Conservation (phyloP, 2,113 vertebrate genomes). For the Cryptomyrus ogoouensis region DNA sequence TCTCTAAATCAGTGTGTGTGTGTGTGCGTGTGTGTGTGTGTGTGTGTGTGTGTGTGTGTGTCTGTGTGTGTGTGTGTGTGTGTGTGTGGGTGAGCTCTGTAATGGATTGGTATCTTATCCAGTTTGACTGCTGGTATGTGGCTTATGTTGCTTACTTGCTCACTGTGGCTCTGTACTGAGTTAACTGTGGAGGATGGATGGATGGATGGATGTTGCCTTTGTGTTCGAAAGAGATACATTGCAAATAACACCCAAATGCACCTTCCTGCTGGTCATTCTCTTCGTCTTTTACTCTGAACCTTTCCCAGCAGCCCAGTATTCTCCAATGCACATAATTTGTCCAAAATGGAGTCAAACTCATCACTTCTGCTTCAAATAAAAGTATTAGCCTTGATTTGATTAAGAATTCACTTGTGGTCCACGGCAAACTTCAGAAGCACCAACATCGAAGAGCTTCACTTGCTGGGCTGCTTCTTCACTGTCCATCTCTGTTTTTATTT, state of each 20-base stretch:
- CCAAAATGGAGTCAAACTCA: neutral
- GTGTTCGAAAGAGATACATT: neutral
- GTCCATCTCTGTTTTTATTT: neutral
- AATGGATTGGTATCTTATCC: neutral
- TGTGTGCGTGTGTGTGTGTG: neutral
- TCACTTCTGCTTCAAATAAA: neutral
- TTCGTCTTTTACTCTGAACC: neutral
- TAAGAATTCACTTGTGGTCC: neutral
- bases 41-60: neutral
- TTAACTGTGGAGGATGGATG: neutral
- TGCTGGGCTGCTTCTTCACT: neutral
- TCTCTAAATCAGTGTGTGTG: neutral
- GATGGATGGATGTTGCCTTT: neutral
- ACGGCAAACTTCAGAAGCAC: neutral
- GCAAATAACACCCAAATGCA: neutral
- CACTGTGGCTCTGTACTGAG: neutral
- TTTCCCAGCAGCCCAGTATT: neutral
- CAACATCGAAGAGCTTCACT: neutral
- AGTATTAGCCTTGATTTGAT: neutral
- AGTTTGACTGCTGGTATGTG: neutral
- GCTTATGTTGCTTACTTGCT: too few species aligned
- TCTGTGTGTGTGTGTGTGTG: neutral
- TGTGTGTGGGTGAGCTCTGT: neutral
- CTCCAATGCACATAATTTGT: neutral
- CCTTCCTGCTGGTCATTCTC: neutral